Percentiles rank a stretch among this genome's conserved stretches.
Conservation (phyloP, 2,797 vertebrate genomes). For the Myotis planiceps region DNA sequence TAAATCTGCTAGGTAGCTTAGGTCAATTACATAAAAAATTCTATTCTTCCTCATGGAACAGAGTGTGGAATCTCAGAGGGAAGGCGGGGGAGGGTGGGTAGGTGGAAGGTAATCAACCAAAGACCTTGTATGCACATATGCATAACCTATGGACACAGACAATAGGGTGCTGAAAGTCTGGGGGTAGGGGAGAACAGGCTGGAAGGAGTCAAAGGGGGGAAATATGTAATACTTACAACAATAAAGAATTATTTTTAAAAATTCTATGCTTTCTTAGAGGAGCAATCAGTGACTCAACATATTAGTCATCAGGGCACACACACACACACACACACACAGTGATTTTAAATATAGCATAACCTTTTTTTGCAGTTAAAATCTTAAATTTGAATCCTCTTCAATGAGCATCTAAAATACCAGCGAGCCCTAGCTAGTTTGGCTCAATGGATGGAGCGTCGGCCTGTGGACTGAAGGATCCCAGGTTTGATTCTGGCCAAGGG, state of each 20-base stretch:
- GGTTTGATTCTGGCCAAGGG: too few relatives aligned
- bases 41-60: neutral
- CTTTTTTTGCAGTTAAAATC: neutral
- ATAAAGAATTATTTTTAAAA: neutral
- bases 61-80: too few relatives aligned
- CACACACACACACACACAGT: neutral
- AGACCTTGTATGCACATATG: too few relatives aligned
- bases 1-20: neutral
- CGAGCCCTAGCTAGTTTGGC: neutral
- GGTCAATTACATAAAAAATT: constrained; percentile 41
- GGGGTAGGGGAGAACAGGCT: too few relatives aligned
- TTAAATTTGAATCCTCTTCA: constrained; percentile 11
- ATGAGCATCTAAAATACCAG: neutral
- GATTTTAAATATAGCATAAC: neutral
- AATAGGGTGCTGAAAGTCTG: too few relatives aligned
- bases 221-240: too few relatives aligned
- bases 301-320: neutral
- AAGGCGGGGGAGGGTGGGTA: too few relatives aligned
- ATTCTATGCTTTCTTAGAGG: constrained; percentile 29
- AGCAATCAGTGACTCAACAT: constrained; percentile 39
- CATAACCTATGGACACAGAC: too few relatives aligned
- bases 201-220: too few relatives aligned
- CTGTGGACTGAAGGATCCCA: too few relatives aligned
- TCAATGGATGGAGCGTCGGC: too few relatives aligned
- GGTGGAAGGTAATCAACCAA: too few relatives aligned